phyloP scores from a whole-genome alignment of 2,888 invertebrate species.

The Pantelozetes paolii region DNA sequence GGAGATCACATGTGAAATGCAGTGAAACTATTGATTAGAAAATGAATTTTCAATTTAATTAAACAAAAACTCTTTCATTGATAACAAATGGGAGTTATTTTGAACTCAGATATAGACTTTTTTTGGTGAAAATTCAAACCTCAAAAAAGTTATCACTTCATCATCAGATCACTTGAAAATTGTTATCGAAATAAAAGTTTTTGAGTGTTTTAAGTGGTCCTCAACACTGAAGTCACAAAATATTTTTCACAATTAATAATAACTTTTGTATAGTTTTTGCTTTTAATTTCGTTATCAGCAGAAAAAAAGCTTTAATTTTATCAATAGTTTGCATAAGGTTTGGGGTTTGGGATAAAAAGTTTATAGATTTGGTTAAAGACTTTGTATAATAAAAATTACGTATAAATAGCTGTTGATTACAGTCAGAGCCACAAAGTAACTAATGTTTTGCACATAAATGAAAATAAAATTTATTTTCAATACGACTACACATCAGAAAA shows the following conservation, averaged over 20 bases:
- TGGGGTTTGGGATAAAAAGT: slow-evolving; percentile 7
- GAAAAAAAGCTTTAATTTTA: slow-evolving; percentile 26
- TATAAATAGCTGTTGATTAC: too few species aligned
- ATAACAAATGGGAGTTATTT: too few species aligned
- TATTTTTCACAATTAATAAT: slow-evolving; percentile 23
- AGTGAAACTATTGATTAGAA: neutral
- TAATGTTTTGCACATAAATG: neutral
- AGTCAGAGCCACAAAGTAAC: slow-evolving; percentile 15
- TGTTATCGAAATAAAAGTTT: slow-evolving; percentile 5
- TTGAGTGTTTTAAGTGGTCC: slow-evolving; percentile 24
- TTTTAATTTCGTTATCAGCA: slow-evolving; percentile 19
- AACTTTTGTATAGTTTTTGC: neutral
- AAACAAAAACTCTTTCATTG: too few species aligned
- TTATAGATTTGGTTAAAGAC: slow-evolving; percentile 8
- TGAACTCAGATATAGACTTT: neutral
- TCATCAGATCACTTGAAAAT: slow-evolving; percentile 23
- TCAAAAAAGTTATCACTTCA: neutral
- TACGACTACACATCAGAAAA: slow-evolving; percentile 12
- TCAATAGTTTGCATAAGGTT: slow-evolving; percentile 19
- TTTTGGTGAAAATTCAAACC: neutral
- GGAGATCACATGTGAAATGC: neutral
- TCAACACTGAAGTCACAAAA: slow-evolving; percentile 13
- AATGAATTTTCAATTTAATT: too few species aligned
- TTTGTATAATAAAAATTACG: neutral
- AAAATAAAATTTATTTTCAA: neutral